Conservation (phyloP, 2,888 invertebrate genomes). For the Gnatocerus cornutus region DNA sequence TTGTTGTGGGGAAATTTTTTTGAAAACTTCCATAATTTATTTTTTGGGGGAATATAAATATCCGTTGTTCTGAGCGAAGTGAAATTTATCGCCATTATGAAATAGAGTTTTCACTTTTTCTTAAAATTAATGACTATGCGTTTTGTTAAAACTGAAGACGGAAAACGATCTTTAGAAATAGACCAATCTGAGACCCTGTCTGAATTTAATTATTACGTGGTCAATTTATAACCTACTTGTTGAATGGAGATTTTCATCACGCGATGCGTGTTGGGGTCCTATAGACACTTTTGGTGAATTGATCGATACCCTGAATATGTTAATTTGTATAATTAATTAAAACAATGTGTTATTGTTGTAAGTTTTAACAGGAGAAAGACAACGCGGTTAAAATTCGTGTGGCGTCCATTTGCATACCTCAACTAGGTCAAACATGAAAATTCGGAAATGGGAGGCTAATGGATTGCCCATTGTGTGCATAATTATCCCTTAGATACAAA, state of each 20-base stretch:
- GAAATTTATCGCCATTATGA: constrained; percentile 11
- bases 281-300: constrained; percentile 29
- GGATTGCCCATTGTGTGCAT: constrained; percentile 38
- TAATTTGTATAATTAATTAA: constrained; percentile 41
- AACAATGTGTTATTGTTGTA: constrained; percentile 7
- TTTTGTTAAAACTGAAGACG: constrained; percentile 14
- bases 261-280: constrained; percentile 38
- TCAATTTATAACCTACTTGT: constrained; percentile 44
- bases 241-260: constrained; percentile 39
- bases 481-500: constrained; percentile 42
- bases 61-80: constrained; percentile 7
- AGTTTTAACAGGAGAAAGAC: neutral
- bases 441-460: constrained; percentile 33
- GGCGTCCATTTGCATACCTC: constrained; percentile 27
- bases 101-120: constrained; percentile 5
- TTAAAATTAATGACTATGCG: constrained; percentile 15
- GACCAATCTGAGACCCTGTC: constrained; percentile 28
- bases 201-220: constrained; percentile 42
- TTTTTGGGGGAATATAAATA: neutral
- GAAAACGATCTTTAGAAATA: constrained; percentile 33
- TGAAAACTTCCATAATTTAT: constrained; percentile 15
- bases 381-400: neutral
- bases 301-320: constrained; percentile 40
- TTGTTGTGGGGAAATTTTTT: neutral
- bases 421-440: constrained; percentile 24